Base-by-base conservation (phyloP, 2,113 vertebrate genomes). In the Tachysurus fulvidraco region DNA sequence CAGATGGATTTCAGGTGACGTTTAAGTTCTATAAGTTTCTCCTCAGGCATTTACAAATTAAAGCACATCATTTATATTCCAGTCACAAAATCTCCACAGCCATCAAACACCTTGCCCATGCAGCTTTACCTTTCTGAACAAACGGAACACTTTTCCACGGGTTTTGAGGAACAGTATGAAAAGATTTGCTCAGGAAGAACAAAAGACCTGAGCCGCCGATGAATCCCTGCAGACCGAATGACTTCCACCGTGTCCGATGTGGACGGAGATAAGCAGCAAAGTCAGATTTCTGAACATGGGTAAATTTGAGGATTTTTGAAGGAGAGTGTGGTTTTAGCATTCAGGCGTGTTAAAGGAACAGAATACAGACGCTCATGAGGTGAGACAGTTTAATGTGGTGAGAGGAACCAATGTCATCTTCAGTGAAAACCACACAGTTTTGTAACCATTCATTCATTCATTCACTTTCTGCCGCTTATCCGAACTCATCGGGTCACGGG, bases 71-170 rank as follows among this genome's bases (percentile, higher is more conserved):
- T 94, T 93, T 79, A 88, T 93, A 94, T 94, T 94, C 92, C 86
- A 87, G 87, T 91, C 93, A 84, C 90, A 91, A 89, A 88, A 83
- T 85, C 82, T 71, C 86, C 87, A 87, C 91, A 93, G 90, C 93
- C 93, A 93, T 94, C 93, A 93, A 93, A 91, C 92, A 92, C 89
- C 89, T 91, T 86, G 89, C 90, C 90, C 89, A 91, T 54, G 79
- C 88, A 84, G 86, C 80, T 89, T 91, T 92, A 89, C 89, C 89
- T 90, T 91, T 93, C 89, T 88, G 52, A 62, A 69, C 84, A 71
- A 82, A 86, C 90, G 52, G 52, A 83, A 28, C 74, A 23, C 88
- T 85, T 80, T 84, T 91, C 88, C 84, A 83, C 87, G 67, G 88
- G 90, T 90, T 90, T 91, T 88, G 91, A 92, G 90, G 89, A 88